Evolutionary conservation across 23 tunicate species (phyloP).

Genomic region (Trididemnum nubilum): DNA sequence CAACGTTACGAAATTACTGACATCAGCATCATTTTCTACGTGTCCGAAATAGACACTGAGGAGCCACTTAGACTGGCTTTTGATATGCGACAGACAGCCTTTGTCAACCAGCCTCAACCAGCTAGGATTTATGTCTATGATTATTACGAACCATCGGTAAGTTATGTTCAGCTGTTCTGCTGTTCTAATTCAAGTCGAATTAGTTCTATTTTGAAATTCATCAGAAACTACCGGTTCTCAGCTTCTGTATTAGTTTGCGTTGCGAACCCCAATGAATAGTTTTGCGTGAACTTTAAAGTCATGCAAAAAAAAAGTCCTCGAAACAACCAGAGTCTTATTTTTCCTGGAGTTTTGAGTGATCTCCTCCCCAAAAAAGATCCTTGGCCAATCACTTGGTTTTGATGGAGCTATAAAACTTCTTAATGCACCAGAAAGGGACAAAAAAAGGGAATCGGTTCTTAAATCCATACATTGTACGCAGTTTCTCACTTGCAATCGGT

Average conservation of each 20-base stretch:
- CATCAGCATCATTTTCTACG: slow-evolving; percentile 50
- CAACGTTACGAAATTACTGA: slow-evolving; percentile 55
- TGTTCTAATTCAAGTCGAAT: background rate
- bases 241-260: too few species aligned
- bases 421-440: too few species aligned
- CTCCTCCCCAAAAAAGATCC: too few species aligned
- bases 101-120: slow-evolving; percentile 46
- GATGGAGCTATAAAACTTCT: too few species aligned
- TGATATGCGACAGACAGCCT: slow-evolving; percentile 27
- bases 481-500: too few species aligned
- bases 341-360: background rate
- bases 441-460: too few species aligned
- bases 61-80: slow-evolving; percentile 28
- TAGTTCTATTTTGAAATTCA: background rate
- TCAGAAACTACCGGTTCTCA: too few species aligned
- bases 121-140: slow-evolving; percentile 67
- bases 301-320: too few species aligned
- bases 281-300: background rate
- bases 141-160: slow-evolving; percentile 67
- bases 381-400: too few species aligned
- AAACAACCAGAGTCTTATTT: background rate
- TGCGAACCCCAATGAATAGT: background rate
- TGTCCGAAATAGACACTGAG: slow-evolving; percentile 24
- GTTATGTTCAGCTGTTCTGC: too few species aligned
- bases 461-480: too few species aligned